Percentiles rank a stretch among this genome's conserved stretches.
phyloP scores from a whole-genome alignment of 2,888 invertebrate species.

The Thumatha senex region DNA sequence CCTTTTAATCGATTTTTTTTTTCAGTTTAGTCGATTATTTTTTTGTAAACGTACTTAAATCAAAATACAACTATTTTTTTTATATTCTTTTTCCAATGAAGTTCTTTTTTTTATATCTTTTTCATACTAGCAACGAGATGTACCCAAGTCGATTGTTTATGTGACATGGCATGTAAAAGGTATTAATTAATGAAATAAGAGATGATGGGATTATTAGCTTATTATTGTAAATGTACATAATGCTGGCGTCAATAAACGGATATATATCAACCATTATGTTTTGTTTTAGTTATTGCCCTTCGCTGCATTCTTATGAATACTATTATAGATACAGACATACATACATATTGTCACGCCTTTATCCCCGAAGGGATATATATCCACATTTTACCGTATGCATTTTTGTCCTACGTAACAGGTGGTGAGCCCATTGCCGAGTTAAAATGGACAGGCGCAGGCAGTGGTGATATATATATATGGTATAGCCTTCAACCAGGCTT shows the following conservation, averaged over 20 bases:
- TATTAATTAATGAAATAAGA: conserved; percentile 19
- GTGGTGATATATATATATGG: too few relatives aligned
- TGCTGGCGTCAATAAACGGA: conserved; percentile 66
- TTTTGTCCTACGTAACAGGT: too few relatives aligned
- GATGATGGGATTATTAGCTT: conserved; percentile 42
- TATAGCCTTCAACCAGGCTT: too few relatives aligned
- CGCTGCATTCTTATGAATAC: neutral
- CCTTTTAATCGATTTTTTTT: conserved; percentile 18
- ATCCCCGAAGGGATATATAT: too few relatives aligned
- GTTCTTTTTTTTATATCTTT: neutral
- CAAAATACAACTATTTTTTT: neutral
- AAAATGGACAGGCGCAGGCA: too few relatives aligned
- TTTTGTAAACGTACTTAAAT: conserved; percentile 9
- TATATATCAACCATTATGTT: conserved; percentile 42
- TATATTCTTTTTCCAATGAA: conserved; percentile 8
- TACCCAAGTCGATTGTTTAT: conserved; percentile 30
- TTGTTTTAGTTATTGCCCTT: conserved; percentile 21
- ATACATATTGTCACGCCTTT: too few relatives aligned
- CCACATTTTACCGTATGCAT: too few relatives aligned
- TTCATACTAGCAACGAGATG: conserved; percentile 3
- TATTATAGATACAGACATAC: too few relatives aligned
- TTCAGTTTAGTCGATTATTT: conserved; percentile 13
- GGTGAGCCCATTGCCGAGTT: too few relatives aligned
- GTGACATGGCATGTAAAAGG: conserved; percentile 33
- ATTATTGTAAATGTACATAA: conserved; percentile 58